Conservation (phyloP, 2,888 invertebrate genomes). For the Cyrtodaria siliqua region DNA sequence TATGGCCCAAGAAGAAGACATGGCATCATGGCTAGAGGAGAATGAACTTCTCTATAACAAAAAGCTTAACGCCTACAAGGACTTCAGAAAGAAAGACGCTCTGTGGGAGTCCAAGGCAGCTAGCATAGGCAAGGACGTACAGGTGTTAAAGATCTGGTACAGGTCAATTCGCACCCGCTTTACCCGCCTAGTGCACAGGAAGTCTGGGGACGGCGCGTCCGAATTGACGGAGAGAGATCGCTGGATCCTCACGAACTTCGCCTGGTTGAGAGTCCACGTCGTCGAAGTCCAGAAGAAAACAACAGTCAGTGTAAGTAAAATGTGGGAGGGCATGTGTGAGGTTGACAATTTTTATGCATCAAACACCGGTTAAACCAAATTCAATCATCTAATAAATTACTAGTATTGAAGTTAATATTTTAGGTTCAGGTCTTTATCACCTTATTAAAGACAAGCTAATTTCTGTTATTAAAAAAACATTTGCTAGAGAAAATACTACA, state of each 20-base stretch:
- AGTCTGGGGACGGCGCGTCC: slow-evolving; percentile 48
- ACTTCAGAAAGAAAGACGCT: slow-evolving; percentile 41
- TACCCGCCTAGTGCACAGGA: slow-evolving; percentile 36
- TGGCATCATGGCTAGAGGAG: slow-evolving; percentile 1
- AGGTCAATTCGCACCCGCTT: slow-evolving; percentile 36
- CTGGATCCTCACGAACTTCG: slow-evolving; percentile 49
- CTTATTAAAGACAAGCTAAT: too few species aligned
- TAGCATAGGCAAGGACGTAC: slow-evolving; percentile 40
- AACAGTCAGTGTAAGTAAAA: slow-evolving; percentile 35
- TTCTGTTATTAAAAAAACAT: too few species aligned
- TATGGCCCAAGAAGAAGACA: background rate
- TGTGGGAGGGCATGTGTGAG: background rate
- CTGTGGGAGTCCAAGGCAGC: slow-evolving; percentile 44
- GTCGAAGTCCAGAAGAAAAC: slow-evolving; percentile 27
- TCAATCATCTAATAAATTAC: too few species aligned
- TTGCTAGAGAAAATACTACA: too few species aligned
- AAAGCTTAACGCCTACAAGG: slow-evolving; percentile 26
- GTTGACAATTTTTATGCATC: slow-evolving; percentile 8
- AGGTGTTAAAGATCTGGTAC: slow-evolving; percentile 45
- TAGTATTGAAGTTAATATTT: too few species aligned
- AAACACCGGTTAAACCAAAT: slow-evolving; percentile 7
- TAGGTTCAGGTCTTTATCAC: too few species aligned
- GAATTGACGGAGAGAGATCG: slow-evolving; percentile 46
- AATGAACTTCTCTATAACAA: slow-evolving; percentile 10
- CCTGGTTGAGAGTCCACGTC: slow-evolving; percentile 22